Evolutionary conservation across 2,888 invertebrate genomes (phyloP), one percentile per base, ranked within the genome.

Genomic region (Papilio gigon): DNA sequence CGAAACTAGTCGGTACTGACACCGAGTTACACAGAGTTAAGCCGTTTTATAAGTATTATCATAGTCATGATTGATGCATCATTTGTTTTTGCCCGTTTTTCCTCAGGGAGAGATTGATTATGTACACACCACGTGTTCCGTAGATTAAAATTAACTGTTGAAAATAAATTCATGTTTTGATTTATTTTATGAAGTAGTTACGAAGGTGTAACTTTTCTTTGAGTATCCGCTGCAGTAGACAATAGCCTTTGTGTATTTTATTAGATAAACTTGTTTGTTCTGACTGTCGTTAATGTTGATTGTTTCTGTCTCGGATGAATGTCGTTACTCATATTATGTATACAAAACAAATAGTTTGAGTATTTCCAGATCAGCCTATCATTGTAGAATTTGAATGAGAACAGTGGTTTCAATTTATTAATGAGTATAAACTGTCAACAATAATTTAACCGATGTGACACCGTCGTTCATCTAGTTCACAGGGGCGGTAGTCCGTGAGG

Each of bases 231-330:
- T 20, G 25, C 11, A 61, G 14, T 14, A 47, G 11, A 62, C 44
- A 62, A 47, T 62, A 20, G 62, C 47, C 44, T 62, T 47, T 62
- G 62, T 62, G 62, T 47, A 62, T 47, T 62, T 30, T 61, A 27
- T 47, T 33, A 62, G 33, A 33, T 20, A 22, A 2, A 1, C 17
- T 33, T 62, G 44, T 11, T 44, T 30, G 62, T 44, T 12, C 30
- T 42, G 44, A 62, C 27, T 62, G 30, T 30, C 9, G 35, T 33
- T 62, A 62, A 30, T 30, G 42, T 30, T 27, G 44, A 44, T 62
- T 62, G 62, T 62, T 30, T 44, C 17, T 5, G 30, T 1, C 20
- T 44, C 11, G 44, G 17, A 11, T 33, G 62, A 14, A 47, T 62
- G 44, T 44, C 1, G 9, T 40, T 20, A 17, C 9, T 33, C 33